phyloP scores from a whole-genome alignment of 92 coral and sea anemone species.

The Actinostola sp. region DNA sequence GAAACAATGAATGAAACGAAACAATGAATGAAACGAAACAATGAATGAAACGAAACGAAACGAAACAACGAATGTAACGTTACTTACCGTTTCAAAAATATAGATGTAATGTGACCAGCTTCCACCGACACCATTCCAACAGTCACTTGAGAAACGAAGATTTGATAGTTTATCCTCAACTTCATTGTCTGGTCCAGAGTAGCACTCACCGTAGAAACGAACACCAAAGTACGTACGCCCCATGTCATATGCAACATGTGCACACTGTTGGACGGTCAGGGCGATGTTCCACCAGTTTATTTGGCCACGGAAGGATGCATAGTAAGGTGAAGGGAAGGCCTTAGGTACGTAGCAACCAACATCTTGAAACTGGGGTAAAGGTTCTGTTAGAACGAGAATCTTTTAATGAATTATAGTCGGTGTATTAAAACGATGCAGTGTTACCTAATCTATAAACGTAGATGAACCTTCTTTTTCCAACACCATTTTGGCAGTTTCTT shows the following conservation, averaged over 20 bases:
- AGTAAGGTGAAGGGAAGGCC: constrained; percentile 17
- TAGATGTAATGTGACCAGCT: constrained; percentile 54
- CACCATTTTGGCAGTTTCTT: constrained; percentile 32
- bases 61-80: too few relatives aligned
- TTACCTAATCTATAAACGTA: constrained; percentile 59
- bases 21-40: too few relatives aligned
- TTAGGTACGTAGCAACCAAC: constrained; percentile 49
- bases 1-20: too few relatives aligned
- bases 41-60: too few relatives aligned
- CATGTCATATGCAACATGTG: constrained; percentile 54
- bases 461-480: constrained; percentile 29
- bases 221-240: constrained; percentile 56
- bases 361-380: constrained; percentile 27
- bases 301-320: constrained; percentile 52
- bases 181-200: constrained; percentile 28
- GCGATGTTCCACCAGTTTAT: constrained; percentile 57
- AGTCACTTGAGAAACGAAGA: constrained; percentile 29
- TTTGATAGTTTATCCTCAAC: constrained; percentile 13
- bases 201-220: constrained; percentile 73
- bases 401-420: too few relatives aligned
- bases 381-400: constrained; percentile 20
- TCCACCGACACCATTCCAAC: constrained; percentile 57
- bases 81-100: constrained; percentile 35
- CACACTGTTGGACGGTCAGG: constrained; percentile 57
- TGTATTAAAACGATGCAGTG: neutral